A percentile compares a stretch with the other conserved stretches of the same genome.
Evolutionary conservation across 1,140 invertebrate genomes (phyloP).

Genomic region (Atta cephalotes): DNA sequence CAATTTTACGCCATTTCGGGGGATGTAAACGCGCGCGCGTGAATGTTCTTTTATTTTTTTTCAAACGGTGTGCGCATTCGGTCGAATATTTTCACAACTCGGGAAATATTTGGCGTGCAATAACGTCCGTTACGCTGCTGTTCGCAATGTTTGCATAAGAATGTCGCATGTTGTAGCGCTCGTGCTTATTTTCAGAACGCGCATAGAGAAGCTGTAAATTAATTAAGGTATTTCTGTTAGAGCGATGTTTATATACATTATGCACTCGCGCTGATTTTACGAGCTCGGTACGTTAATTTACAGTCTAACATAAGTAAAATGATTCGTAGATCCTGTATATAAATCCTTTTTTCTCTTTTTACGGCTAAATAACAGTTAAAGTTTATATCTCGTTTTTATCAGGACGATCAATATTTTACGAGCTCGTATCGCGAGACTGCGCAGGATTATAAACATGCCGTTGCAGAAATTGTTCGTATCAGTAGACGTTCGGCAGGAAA

Average conservation of each 20-base stretch:
- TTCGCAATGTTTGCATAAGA: constrained; percentile 57
- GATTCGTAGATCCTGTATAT: constrained; percentile 18
- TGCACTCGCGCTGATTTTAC: constrained; percentile 40
- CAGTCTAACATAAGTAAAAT: constrained; percentile 37
- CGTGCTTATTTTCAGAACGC: constrained; percentile 43
- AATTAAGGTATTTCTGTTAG: constrained; percentile 53
- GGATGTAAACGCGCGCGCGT: constrained; percentile 40
- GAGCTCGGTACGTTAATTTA: constrained; percentile 24
- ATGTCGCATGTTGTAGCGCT: constrained; percentile 56
- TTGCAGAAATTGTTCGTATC: constrained; percentile 48
- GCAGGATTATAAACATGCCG: constrained; percentile 56
- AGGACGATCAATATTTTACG: constrained; percentile 59
- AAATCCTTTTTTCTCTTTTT: constrained; percentile 47
- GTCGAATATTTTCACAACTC: constrained; percentile 62
- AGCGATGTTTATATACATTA: constrained; percentile 20
- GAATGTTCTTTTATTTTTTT: constrained; percentile 57
- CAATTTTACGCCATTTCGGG: constrained; percentile 51
- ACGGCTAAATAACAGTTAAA: constrained; percentile 60
- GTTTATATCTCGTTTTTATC: constrained; percentile 51
- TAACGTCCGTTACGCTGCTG: constrained; percentile 34
- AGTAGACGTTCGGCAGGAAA: constrained; percentile 42
- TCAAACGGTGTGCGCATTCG: constrained; percentile 39
- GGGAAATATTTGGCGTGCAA: constrained; percentile 61
- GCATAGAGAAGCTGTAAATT: constrained; percentile 47
- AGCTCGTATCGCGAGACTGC: constrained; percentile 54